These are phyloP conservation scores for Antechinus flavipes DNA, from an alignment of 2,113 vertebrate genomes.

Conservation along the genomic window DNA sequence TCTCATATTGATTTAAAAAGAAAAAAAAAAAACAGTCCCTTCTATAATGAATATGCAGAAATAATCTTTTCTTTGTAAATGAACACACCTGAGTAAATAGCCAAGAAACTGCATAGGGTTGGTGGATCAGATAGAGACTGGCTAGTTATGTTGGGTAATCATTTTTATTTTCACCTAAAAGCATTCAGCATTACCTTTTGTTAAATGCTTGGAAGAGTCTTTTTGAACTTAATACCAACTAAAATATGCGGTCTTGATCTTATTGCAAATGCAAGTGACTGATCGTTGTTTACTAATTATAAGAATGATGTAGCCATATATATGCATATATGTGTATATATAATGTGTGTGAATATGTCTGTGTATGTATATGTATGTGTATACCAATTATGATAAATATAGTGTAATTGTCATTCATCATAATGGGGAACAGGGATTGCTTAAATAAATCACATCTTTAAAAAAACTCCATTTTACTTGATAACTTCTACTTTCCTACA, in stretches of 20 bases:
- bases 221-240: slow-evolving; percentile 69
- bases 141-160: slow-evolving; percentile 61
- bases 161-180: slow-evolving; percentile 73
- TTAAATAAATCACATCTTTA: slow-evolving; percentile 74
- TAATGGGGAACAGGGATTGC: slow-evolving; percentile 69
- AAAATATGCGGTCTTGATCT: slow-evolving; percentile 70
- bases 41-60: slow-evolving; percentile 75
- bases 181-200: slow-evolving; percentile 78
- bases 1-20: slow-evolving; percentile 61
- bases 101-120: slow-evolving; percentile 9
- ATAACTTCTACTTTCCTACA: slow-evolving; percentile 56
- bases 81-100: slow-evolving; percentile 28
- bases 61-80: slow-evolving; percentile 57
- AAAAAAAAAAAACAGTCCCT: slow-evolving; percentile 26
- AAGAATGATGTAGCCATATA: slow-evolving; percentile 48
- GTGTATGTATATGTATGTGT: neutral
- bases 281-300: slow-evolving; percentile 74
- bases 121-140: slow-evolving; percentile 29
- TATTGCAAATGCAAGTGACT: slow-evolving; percentile 70
- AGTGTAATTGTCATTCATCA: slow-evolving; percentile 68
- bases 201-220: slow-evolving; percentile 74
- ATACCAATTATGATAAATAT: slow-evolving; percentile 68
- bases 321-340: neutral
- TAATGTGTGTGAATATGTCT: no score
- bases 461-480: slow-evolving; percentile 75